These are phyloP conservation scores for Euproctis similis DNA, from an alignment of 2,888 invertebrate genomes.

Conservation along the genomic window DNA sequence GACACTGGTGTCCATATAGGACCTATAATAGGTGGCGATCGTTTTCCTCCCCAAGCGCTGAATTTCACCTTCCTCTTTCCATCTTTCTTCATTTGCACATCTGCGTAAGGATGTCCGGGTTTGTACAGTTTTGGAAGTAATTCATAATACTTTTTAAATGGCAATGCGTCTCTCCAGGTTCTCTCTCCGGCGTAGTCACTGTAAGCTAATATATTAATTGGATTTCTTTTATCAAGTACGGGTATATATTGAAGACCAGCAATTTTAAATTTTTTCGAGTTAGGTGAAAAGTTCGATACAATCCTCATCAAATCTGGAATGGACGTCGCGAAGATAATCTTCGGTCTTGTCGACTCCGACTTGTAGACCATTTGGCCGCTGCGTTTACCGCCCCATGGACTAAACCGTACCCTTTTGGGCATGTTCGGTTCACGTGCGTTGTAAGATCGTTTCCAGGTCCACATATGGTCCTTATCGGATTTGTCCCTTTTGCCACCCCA, in stretches of 20 bases:
- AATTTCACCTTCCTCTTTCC: constrained; percentile 68
- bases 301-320: constrained; percentile 55
- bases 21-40: constrained; percentile 65
- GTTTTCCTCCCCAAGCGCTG: constrained; percentile 67
- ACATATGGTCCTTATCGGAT: constrained; percentile 40
- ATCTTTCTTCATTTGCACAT: constrained; percentile 58
- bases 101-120: constrained; percentile 55
- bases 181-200: constrained; percentile 40
- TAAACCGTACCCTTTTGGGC: constrained; percentile 67
- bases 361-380: constrained; percentile 60
- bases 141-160: constrained; percentile 49
- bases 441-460: constrained; percentile 57
- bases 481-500: constrained; percentile 61
- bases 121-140: constrained; percentile 47
- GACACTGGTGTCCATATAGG: constrained; percentile 62
- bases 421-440: constrained; percentile 57
- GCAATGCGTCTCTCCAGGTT: constrained; percentile 43
- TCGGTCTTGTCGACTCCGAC: constrained; percentile 46
- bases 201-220: constrained; percentile 49
- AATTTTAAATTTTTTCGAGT: constrained; percentile 33
- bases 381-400: constrained; percentile 67
- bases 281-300: constrained; percentile 48
- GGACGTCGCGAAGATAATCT: constrained; percentile 50
- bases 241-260: constrained; percentile 52
- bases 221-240: constrained; percentile 46